These are phyloP conservation scores for Thamnophis elegans DNA, from an alignment of 2,797 vertebrate genomes.

Conservation along the genomic window DNA sequence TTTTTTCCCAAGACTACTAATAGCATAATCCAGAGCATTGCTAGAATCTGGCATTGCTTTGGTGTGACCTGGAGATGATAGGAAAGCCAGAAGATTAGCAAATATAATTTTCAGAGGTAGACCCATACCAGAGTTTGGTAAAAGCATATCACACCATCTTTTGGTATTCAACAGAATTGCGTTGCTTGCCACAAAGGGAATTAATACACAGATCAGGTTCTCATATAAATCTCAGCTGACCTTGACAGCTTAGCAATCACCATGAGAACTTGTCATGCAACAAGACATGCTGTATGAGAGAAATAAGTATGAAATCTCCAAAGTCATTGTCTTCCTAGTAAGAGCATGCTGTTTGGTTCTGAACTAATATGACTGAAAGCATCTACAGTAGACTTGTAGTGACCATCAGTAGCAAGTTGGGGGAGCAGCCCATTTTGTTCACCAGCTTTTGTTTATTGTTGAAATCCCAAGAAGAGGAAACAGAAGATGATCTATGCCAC, in stretches of 20 bases:
- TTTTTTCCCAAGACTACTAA: background rate
- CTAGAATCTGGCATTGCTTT: background rate
- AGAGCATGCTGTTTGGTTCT: background rate
- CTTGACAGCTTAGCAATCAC: too few relatives aligned
- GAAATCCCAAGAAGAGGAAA: slow-evolving; percentile 57
- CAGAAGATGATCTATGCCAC: slow-evolving; percentile 70
- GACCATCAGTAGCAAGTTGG: background rate
- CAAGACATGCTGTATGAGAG: background rate
- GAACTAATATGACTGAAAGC: background rate
- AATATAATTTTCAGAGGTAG: background rate
- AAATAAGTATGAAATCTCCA: background rate
- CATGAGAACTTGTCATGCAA: background rate
- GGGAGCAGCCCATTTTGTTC: slow-evolving; percentile 55
- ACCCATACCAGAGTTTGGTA: background rate
- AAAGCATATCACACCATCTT: background rate
- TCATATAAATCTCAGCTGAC: background rate
- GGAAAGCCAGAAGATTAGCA: background rate
- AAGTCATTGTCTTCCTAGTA: background rate
- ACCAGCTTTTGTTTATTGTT: slow-evolving; percentile 33
- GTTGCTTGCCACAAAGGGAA: background rate
- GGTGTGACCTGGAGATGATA: background rate
- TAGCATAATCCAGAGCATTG: background rate
- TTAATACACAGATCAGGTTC: background rate
- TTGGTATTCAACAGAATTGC: background rate
- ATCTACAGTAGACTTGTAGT: background rate